A percentile compares a stretch with the other conserved stretches of the same genome.
phyloP scores from a whole-genome alignment of 2,888 invertebrate genomes.

The Sphaerolaimus hirsutus region DNA sequence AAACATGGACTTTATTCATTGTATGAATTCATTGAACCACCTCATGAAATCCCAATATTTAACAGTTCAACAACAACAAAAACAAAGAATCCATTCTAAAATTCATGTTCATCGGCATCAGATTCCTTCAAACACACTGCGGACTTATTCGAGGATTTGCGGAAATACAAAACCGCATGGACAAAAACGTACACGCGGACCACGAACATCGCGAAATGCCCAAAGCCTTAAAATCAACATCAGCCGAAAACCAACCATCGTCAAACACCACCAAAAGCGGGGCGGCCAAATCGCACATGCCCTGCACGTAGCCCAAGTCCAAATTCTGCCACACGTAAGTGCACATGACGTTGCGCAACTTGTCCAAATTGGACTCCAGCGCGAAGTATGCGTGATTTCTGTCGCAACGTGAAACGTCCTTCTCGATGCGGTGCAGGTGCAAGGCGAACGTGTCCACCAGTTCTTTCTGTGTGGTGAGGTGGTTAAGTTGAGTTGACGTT shows the following conservation, averaged over 20 bases:
- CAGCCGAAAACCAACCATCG: conserved; percentile 35
- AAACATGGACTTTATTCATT: no score
- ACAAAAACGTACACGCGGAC: not conserved
- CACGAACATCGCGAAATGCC: not conserved
- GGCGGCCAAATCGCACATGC: conserved; percentile 85
- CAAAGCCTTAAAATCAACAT: not conserved
- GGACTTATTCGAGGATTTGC: no score
- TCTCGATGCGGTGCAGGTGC: conserved; percentile 78
- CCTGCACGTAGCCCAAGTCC: conserved; percentile 81
- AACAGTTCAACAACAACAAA: no score
- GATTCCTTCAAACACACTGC: no score
- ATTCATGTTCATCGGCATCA: no score
- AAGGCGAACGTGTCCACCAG: conserved; percentile 36
- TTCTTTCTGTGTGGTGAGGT: conserved; percentile 6
- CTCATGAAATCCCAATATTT: no score
- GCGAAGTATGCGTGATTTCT: conserved; percentile 77
- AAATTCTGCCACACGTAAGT: conserved; percentile 79
- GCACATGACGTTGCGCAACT: conserved; percentile 62
- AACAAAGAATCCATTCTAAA: no score
- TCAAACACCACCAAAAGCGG: conserved; percentile 70
- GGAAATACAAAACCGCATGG: conserved; percentile 3
- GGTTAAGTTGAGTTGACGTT: no score
- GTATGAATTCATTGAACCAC: no score
- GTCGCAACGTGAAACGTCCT: conserved; percentile 83
- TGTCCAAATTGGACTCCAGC: conserved; percentile 55